Evolutionary conservation across 2,797 vertebrate genomes (phyloP), one percentile per base, ranked within the genome.

Genomic region (Hybognathus amarus): DNA sequence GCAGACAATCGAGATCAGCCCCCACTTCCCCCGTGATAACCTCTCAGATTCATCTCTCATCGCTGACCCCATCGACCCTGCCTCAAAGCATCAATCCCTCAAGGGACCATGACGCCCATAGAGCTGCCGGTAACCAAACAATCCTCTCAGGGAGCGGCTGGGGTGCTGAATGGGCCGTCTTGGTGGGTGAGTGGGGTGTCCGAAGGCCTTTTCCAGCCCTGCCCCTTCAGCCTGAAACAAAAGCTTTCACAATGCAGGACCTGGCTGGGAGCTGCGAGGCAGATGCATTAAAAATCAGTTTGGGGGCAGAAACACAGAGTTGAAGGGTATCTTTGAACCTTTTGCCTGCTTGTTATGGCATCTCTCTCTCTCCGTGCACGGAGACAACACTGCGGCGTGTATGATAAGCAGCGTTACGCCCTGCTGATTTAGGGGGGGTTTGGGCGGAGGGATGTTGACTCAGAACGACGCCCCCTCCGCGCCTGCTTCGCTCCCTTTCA

Each of bases 361-460:
- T 71, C 64, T 69, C 59, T 71, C 83, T 6, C 33, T 9, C 59
- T 67, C 47, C 18, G 36, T 40, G 69, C 59, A 73, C 13, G 54
- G 61, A 84, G 77, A 77, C 64, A 69, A 85, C 86, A 59, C 82
- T 64, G 79, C 33, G 33, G 64, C 36, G n/a, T 85, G 61, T 78
- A 87, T 85, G 83, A 87, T 85, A 83, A 87, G 80, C 83, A 87
- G 86, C 56, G 67, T 27, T 75, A 83, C 70, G 79, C 75, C 69
- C 76, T 61, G 69, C 86, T 83, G 82, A 52, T 84, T 80, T 81
- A 76, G 67, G 71, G 70, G 70, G 83, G 76, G 67, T 27, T 59
- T 69, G 64, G 76, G 80, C 52, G 71, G 74, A 59, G 52, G 63
- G 69, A 86, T 78, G 77, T 74, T 83, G 80, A 80, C 79, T 81